phyloP scores from a whole-genome alignment of 1,140 invertebrate species.

The Chymomyza costata region DNA sequence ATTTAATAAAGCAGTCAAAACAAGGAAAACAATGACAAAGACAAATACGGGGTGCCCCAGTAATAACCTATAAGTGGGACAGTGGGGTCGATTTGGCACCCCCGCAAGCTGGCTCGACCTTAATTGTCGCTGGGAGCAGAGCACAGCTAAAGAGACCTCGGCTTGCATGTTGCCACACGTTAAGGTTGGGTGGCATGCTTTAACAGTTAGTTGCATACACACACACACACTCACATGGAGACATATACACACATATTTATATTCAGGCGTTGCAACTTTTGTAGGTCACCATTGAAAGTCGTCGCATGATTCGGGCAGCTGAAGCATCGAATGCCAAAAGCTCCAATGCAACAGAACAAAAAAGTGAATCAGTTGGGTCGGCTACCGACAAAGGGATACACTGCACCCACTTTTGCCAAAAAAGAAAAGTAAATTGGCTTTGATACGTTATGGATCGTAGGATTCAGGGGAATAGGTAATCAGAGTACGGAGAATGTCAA shows the following conservation, averaged over 20 bases:
- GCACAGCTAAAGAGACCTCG: constrained; percentile 35
- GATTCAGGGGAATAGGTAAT: too few species aligned
- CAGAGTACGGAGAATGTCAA: too few species aligned
- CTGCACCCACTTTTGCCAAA: too few species aligned
- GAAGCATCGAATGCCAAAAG: too few species aligned
- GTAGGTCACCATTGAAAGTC: constrained; percentile 37
- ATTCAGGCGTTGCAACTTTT: constrained; percentile 44
- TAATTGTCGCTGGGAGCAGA: constrained; percentile 59
- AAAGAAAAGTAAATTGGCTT: too few species aligned
- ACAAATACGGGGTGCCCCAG: constrained; percentile 25
- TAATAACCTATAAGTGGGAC: background rate
- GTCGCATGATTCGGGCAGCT: constrained; percentile 7
- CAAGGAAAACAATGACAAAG: constrained; percentile 51
- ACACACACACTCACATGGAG: constrained; percentile 26
- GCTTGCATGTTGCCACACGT: constrained; percentile 58
- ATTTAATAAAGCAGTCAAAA: constrained; percentile 63
- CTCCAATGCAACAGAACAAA: too few species aligned
- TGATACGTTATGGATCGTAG: too few species aligned
- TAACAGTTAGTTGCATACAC: constrained; percentile 23
- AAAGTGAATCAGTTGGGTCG: too few species aligned
- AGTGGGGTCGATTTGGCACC: background rate
- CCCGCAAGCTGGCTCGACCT: constrained; percentile 27
- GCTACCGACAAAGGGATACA: too few species aligned
- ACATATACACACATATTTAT: constrained; percentile 25
- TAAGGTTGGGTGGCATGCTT: constrained; percentile 25